Percentiles rank a stretch among this genome's conserved stretches.
These are phyloP conservation scores for Nebria salina DNA, from an alignment of 2,888 invertebrate genomes.

Conservation along the genomic window DNA sequence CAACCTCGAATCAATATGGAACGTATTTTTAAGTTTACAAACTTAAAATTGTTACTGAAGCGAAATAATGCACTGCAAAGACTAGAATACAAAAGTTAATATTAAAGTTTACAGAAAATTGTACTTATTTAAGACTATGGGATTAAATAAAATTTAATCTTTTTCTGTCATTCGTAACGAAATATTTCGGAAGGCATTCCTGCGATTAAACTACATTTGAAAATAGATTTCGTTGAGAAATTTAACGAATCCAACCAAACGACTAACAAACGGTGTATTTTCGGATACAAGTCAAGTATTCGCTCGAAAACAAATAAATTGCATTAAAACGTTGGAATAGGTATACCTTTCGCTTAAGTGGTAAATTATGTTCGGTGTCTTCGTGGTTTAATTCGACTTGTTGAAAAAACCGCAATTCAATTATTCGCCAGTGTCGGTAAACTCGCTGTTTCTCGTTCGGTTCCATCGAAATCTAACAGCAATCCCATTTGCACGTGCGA, in stretches of 20 bases:
- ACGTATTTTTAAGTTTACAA: not conserved
- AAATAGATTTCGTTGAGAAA: no score
- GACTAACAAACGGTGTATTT: not conserved
- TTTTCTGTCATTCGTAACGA: not conserved
- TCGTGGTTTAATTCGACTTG: conserved; percentile 1
- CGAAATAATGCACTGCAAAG: not conserved
- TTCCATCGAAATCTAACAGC: not conserved
- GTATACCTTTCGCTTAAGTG: conserved; percentile 1
- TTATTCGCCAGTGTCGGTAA: not conserved
- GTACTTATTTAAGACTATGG: not conserved
- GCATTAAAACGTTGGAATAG: not conserved
- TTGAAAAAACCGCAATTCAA: not conserved
- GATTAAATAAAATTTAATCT: not conserved
- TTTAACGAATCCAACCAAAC: no score
- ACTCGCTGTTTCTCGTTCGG: not conserved
- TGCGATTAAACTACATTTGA: no score
- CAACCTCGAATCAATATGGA: not conserved
- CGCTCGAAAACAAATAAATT: not conserved
- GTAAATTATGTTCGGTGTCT: not conserved
- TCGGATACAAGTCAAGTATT: not conserved
- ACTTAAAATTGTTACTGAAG: not conserved
- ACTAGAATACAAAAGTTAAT: not conserved
- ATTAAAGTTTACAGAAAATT: not conserved
- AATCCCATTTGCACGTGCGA: not conserved
- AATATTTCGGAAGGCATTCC: no score